Conservation (phyloP, 2,113 vertebrate genomes). For the Aix galericulata region DNA sequence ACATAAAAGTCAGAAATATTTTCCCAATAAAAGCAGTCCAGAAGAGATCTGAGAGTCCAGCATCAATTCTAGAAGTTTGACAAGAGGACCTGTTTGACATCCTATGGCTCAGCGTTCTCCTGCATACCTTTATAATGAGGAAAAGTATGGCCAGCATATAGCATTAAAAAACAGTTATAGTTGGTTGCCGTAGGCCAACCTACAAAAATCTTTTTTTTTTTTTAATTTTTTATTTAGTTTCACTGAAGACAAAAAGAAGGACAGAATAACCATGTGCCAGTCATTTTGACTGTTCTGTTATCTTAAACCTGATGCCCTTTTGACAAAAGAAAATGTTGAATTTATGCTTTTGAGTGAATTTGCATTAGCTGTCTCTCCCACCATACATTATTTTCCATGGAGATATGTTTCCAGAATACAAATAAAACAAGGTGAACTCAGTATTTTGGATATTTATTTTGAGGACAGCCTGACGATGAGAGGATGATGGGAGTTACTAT, state of each 20-base stretch:
- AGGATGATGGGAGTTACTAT: background rate
- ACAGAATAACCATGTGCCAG: background rate
- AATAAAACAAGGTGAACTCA: background rate
- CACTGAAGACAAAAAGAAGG: background rate
- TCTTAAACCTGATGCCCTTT: background rate
- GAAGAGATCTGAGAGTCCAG: background rate
- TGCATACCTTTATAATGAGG: background rate
- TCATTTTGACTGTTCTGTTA: background rate
- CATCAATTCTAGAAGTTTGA: background rate
- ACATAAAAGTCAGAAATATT: background rate
- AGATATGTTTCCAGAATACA: background rate
- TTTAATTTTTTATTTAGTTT: background rate
- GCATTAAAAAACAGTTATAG: background rate
- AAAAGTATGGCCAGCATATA: background rate
- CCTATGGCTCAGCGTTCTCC: background rate
- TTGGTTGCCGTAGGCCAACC: fast-evolving
- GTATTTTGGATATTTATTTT: background rate
- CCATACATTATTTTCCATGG: background rate
- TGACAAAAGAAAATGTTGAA: background rate
- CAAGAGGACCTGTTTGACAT: background rate
- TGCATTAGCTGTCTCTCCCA: background rate
- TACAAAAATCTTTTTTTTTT: background rate
- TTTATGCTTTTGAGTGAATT: background rate
- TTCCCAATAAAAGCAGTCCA: background rate
- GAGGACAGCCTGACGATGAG: background rate